Base-by-base conservation (phyloP, 2,888 invertebrate genomes). In the Tridacna crocea region DNA sequence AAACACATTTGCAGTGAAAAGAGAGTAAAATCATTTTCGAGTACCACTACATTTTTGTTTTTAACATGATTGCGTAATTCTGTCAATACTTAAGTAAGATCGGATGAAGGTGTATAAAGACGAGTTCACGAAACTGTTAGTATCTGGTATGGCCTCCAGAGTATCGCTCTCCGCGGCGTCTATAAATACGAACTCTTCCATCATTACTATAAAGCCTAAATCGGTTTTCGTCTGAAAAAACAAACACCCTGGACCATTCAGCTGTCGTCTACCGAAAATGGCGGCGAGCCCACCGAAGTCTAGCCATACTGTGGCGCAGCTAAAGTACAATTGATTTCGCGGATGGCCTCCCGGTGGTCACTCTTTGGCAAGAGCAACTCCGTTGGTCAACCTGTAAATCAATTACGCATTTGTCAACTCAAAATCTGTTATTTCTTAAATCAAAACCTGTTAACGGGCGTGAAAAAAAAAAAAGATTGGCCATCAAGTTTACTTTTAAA, bases 161-260 rank as follows among this genome's bases (percentile, higher is more conserved):
- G 8, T 36, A 36, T 4, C 36, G 36, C 3, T 78, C 8, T 36
- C 8, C 3, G 36, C 36, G 8, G 36, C 36, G 36, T 36, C 8
- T 61, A 51, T 65, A 75, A 47, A 80, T 48, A 1, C 72, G 61
- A 2, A 36, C 55, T 3, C 80, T 46, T 1, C 63, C 75, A 48
- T 80, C 76, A 27, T 51, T 26, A n/a, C 63, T 27, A 0, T 61
- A 17, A 17, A 72, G 22, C 2, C 13, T 72, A 46, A 80, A 58
- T 24, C 72, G 47, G 22, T 27, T 47, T 36, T 76, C 76, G 19
- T 80, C 66, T 11, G 26, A 26, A 26, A 80, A 80, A 0, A n/a
- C n/a, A n/a, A 80, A 0, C 26, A 80, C 66, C 46, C 72, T 72
- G 22, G 76, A 72, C 76, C 73, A 73, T 36, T 77, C 76, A 13